These are phyloP conservation scores for Bedellia somnulentella DNA, from an alignment of 2,888 invertebrate species.

Conservation along the genomic window DNA sequence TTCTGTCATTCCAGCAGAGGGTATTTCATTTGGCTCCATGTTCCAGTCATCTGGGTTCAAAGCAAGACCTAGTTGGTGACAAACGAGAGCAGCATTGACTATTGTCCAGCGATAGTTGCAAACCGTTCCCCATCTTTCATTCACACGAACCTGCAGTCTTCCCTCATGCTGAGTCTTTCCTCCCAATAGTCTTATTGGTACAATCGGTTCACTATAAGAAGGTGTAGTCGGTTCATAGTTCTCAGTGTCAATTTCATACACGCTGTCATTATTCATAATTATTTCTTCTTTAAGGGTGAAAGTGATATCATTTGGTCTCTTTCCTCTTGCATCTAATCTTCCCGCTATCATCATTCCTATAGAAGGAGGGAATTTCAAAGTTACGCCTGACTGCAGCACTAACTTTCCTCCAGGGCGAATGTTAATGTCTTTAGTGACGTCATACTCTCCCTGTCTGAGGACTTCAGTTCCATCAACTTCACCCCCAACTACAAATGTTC, in stretches of 20 bases:
- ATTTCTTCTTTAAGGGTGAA: conserved; percentile 80
- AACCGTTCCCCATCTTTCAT: conserved; percentile 94
- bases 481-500: conserved; percentile 78
- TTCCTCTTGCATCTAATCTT: conserved; percentile 79
- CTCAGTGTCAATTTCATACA: conserved; percentile 60
- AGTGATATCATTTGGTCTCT: conserved; percentile 76
- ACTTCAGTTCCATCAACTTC: conserved; percentile 91
- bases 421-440: conserved; percentile 92
- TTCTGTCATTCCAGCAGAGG: conserved; percentile 74
- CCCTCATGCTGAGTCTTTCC: conserved; percentile 84
- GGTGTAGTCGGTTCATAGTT: conserved; percentile 63
- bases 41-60: conserved; percentile 92
- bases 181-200: conserved; percentile 79
- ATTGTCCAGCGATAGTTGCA: conserved; percentile 97
- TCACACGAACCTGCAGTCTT: conserved; percentile 79
- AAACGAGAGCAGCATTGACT: conserved; percentile 87
- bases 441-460: conserved; percentile 81
- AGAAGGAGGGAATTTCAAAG: conserved; percentile 85
- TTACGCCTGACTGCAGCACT: conserved; percentile 85
- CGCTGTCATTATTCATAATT: conserved; percentile 65
- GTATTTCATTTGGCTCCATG: conserved; percentile 79
- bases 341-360: conserved; percentile 98
- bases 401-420: conserved; percentile 91
- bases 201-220: conserved; percentile 61
- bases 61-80: conserved; percentile 91